Percentiles rank a stretch among this genome's conserved stretches.
These are phyloP conservation scores for Coendou prehensilis DNA, from an alignment of 2,797 vertebrate genomes.

Conservation along the genomic window DNA sequence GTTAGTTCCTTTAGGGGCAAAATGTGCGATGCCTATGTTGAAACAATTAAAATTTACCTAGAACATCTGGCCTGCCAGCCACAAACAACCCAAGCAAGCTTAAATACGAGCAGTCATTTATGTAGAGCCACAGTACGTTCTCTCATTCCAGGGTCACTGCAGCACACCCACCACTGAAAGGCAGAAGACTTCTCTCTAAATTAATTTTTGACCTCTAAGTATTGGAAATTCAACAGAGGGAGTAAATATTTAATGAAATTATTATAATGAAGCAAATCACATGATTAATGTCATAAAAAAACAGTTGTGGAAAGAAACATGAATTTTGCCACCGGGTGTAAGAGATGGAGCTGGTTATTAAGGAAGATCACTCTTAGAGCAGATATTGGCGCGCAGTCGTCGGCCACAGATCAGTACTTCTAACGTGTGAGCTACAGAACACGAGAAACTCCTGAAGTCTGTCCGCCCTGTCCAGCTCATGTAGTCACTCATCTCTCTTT, in stretches of 20 bases:
- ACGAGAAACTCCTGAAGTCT: not conserved
- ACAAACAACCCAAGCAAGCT: not conserved
- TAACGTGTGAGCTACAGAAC: not conserved
- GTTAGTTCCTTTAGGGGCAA: not conserved
- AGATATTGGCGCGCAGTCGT: not conserved
- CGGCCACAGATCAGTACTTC: not conserved
- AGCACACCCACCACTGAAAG: not conserved
- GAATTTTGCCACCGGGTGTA: not conserved
- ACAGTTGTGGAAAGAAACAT: not conserved
- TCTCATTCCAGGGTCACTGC: not conserved
- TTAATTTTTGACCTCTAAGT: not conserved
- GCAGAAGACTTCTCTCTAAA: not conserved
- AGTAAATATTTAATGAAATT: conserved; percentile 35
- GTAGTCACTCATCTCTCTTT: not conserved
- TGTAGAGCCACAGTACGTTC: not conserved
- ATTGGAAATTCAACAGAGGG: conserved; percentile 7
- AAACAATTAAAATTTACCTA: not conserved
- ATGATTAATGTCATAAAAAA: not conserved
- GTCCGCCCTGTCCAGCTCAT: not conserved
- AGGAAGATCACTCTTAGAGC: not conserved
- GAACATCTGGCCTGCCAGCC: not conserved
- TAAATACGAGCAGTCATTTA: not conserved
- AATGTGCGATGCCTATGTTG: not conserved
- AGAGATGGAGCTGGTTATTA: not conserved
- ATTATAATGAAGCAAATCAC: not conserved